Conservation (phyloP, 2,113 vertebrate species). For the Triplophysa siluroides region DNA sequence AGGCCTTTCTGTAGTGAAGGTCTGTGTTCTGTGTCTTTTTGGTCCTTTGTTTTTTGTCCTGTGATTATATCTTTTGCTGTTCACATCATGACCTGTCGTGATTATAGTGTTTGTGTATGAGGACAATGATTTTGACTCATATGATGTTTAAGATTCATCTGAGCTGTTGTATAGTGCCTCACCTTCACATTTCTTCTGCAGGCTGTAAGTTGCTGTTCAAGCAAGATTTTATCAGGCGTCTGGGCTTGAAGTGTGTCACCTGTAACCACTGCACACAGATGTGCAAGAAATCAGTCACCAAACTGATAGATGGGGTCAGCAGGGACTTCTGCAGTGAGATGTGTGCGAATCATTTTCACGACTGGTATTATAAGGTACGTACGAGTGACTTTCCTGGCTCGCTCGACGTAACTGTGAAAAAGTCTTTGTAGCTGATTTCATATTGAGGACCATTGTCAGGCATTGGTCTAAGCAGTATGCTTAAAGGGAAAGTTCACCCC, state of each 20-base stretch:
- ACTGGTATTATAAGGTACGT: slow-evolving; percentile 99
- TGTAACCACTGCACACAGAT: slow-evolving; percentile 98
- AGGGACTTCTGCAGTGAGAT: slow-evolving; percentile 95
- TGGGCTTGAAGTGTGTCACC: slow-evolving; percentile 96
- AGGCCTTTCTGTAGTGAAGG: slow-evolving; percentile 98
- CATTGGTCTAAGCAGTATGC: no score
- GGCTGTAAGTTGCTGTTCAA: slow-evolving; percentile 98
- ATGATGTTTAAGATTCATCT: not conserved
- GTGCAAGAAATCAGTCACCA: slow-evolving; percentile 90
- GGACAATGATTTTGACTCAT: slow-evolving; percentile 43
- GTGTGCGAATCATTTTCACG: slow-evolving; percentile 92
- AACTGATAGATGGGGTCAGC: slow-evolving; percentile 86
- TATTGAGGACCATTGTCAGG: no score
- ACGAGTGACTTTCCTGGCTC: not conserved
- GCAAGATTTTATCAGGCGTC: slow-evolving; percentile 92
- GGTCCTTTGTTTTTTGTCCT: not conserved
- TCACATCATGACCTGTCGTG: slow-evolving; percentile 34
- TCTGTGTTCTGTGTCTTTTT: slow-evolving; percentile 53
- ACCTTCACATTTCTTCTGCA: slow-evolving; percentile 55
- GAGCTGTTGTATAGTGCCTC: not conserved
- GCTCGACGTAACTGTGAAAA: not conserved
- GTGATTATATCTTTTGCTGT: slow-evolving; percentile 28
- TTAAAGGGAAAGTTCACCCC: no score
- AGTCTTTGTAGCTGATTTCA: no score
- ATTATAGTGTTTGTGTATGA: slow-evolving; percentile 11